Base-by-base conservation (phyloP, 1,140 invertebrate genomes). In the Heliothis subflexa region DNA sequence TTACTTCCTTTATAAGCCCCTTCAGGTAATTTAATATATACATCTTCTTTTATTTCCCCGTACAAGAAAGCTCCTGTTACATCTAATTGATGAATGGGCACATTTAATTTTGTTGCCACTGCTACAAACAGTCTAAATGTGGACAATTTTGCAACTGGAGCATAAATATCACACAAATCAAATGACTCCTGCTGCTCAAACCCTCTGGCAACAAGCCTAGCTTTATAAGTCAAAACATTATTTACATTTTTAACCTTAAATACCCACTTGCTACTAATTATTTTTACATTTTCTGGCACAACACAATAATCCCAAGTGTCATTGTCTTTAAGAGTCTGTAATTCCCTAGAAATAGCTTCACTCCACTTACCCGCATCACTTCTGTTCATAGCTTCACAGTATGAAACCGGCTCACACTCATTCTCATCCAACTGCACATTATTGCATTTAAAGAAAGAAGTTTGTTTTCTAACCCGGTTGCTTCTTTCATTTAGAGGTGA, bases 21-120 rank as follows among this genome's bases (percentile, higher is more conserved):
- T 64, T 86, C 78, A 52, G 85, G 86, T 28, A 81, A 77, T 21
- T 25, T 83, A 57, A 89, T 18, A 81, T 81, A 86, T 9, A 86
- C 83, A 70, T 84, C 28, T 70, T 83, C 81, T 28, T 85, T 55
- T 47, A 87, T 87, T 49, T 85, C 78, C 10, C 85, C 82, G 78
- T 87, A 85, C 25, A 87, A 73, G 57, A 87, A 89, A 28, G 87
- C 86, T 25, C 86, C 82, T 0, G 79, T 82, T 0, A 87, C 86
- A 84, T 87, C 87, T 85, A 89, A 86, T 76, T 91, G 86, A 78
- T 83, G 61, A 21, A 89, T 79, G 25, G 75, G 79, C 55, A 82
- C 68, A 21, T 86, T 87, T 10, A 64, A 74, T 73, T 86, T 79
- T 49, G 80, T 85, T 57, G 87, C 84, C 9, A 88, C 54, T 33